Conservation (phyloP, 2,888 invertebrate genomes). For the Stenurella melanura region DNA sequence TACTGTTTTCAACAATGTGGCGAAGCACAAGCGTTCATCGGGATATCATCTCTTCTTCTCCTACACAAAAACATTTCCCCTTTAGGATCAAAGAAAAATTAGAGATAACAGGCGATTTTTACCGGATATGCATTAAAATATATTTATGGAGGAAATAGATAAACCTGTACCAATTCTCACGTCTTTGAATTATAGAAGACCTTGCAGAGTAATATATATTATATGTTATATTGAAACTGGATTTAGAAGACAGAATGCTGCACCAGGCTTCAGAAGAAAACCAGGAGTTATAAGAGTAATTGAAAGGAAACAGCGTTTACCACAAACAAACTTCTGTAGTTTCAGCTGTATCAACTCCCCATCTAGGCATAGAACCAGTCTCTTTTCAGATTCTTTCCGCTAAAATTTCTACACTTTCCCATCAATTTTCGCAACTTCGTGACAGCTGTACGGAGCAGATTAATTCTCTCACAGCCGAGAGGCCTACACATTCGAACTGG, state of each 20-base stretch:
- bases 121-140: slow-evolving; percentile 68
- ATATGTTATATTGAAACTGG: slow-evolving; percentile 61
- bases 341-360: too few relatives aligned
- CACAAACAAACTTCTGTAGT: too few relatives aligned
- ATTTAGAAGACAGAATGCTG: slow-evolving; percentile 63
- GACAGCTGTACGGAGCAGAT: too few relatives aligned
- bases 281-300: slow-evolving; percentile 59
- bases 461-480: too few relatives aligned
- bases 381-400: too few relatives aligned
- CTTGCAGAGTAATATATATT: slow-evolving; percentile 56
- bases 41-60: slow-evolving; percentile 71
- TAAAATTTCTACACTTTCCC: too few relatives aligned
- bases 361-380: too few relatives aligned
- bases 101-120: slow-evolving; percentile 67
- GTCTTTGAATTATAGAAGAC: slow-evolving; percentile 69
- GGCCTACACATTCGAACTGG: too few relatives aligned
- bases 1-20: slow-evolving; percentile 69
- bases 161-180: slow-evolving; percentile 70
- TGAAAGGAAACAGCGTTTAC: slow-evolving; percentile 23
- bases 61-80: slow-evolving; percentile 67
- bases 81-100: slow-evolving; percentile 68
- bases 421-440: too few relatives aligned
- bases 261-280: slow-evolving; percentile 64
- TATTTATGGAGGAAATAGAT: slow-evolving; percentile 69
- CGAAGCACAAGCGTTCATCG: slow-evolving; percentile 50